Conservation (phyloP, 2,797 vertebrate species). For the Morus bassanus region DNA sequence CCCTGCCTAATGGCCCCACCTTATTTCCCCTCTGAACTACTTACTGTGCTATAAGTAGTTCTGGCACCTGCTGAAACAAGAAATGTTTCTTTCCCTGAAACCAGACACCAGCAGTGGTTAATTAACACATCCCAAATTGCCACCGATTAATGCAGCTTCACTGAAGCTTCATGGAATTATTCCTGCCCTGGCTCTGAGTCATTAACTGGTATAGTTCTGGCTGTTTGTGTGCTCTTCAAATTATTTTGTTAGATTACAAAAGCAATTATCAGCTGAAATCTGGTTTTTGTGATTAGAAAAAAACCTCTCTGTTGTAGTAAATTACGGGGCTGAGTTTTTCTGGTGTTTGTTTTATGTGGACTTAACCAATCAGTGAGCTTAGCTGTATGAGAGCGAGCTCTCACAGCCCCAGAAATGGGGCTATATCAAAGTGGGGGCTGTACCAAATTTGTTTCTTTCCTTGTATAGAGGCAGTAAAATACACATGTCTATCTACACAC, state of each 20-base stretch:
- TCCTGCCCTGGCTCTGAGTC: neutral
- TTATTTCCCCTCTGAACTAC: neutral
- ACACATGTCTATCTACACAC: rapidly evolving
- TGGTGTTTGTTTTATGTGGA: neutral
- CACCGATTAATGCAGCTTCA: neutral
- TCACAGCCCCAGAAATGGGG: neutral
- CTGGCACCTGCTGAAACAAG: neutral
- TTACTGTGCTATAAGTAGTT: neutral
- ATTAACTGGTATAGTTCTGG: neutral
- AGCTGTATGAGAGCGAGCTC: neutral
- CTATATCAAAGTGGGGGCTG: neutral
- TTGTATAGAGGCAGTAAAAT: neutral
- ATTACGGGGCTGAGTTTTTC: neutral
- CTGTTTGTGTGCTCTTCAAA: neutral
- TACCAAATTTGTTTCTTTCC: neutral
- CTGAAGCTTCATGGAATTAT: neutral
- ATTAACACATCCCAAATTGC: neutral
- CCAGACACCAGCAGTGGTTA: neutral
- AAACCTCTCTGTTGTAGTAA: neutral
- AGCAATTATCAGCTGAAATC: neutral
- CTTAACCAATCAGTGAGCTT: neutral
- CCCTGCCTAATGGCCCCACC: neutral
- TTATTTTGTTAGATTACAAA: neutral
- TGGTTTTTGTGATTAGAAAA: neutral
- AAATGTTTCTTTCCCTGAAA: neutral